phyloP scores from a whole-genome alignment of 2,888 invertebrate species.

The Eupithecia centaureata region DNA sequence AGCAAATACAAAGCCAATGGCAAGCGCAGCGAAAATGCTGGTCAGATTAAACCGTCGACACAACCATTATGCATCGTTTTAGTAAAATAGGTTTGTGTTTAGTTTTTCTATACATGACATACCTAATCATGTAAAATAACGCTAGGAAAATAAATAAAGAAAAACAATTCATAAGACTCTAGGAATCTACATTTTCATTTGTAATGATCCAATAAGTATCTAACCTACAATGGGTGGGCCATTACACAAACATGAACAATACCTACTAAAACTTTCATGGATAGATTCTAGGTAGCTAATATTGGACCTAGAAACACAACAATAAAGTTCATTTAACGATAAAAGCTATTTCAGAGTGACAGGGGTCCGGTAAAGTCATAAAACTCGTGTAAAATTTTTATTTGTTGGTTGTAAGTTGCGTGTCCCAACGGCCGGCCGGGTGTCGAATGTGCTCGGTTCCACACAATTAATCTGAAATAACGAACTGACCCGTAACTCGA shows the following conservation, averaged over 20 bases:
- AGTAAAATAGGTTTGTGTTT: too few relatives aligned
- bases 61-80: too few relatives aligned
- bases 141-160: too few relatives aligned
- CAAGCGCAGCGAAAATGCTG: too few relatives aligned
- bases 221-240: background rate
- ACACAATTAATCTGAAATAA: slow-evolving; percentile 80
- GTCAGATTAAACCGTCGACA: too few relatives aligned
- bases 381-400: slow-evolving; percentile 42
- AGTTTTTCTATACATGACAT: too few relatives aligned
- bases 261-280: background rate
- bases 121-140: too few relatives aligned
- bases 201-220: background rate
- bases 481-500: slow-evolving; percentile 76
- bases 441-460: slow-evolving; percentile 79
- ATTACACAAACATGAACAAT: background rate
- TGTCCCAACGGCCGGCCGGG: slow-evolving; percentile 57
- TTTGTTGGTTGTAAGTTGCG: slow-evolving; percentile 53
- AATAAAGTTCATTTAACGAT: slow-evolving; percentile 16
- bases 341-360: slow-evolving; percentile 23
- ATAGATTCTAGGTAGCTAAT: background rate
- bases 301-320: slow-evolving; percentile 1
- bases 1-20: too few relatives aligned
- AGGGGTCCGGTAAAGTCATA: slow-evolving; percentile 30
- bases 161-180: too few relatives aligned
- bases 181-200: background rate